Percentiles rank a stretch among this genome's conserved stretches.
Conservation (phyloP, 2,888 invertebrate genomes). For the Metallyticus violacea region DNA sequence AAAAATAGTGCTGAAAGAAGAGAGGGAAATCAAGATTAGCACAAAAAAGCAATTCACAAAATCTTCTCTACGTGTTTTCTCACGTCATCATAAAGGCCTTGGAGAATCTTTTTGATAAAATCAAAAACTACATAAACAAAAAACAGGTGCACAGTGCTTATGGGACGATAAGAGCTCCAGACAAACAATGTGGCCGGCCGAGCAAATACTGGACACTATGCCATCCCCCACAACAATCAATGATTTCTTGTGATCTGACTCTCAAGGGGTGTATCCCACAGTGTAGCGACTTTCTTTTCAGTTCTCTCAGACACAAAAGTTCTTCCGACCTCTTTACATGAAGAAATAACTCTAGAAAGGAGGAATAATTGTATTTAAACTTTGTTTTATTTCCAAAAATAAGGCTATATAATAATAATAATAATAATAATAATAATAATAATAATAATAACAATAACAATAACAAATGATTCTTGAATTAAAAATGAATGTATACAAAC, state of each 20-base stretch:
- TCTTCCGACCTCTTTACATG: no score
- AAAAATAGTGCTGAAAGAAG: background rate
- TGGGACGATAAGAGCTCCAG: background rate
- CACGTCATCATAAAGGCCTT: background rate
- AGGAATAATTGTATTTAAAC: no score
- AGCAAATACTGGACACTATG: background rate
- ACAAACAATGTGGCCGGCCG: background rate
- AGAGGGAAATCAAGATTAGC: background rate
- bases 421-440: no score
- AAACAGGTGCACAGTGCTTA: background rate
- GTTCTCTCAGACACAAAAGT: background rate
- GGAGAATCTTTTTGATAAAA: background rate
- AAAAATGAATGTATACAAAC: no score
- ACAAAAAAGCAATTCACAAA: background rate
- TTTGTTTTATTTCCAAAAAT: no score
- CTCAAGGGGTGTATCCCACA: background rate
- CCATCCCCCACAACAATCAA: background rate
- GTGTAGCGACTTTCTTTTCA: no score
- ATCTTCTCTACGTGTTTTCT: no score
- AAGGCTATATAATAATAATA: no score
- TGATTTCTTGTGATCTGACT: background rate
- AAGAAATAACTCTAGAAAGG: no score
- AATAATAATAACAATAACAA: no score
- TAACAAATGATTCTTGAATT: no score
- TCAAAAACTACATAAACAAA: background rate